Evolutionary conservation across 2,113 vertebrate species (phyloP).

Genomic region (Cheilinus undulatus): DNA sequence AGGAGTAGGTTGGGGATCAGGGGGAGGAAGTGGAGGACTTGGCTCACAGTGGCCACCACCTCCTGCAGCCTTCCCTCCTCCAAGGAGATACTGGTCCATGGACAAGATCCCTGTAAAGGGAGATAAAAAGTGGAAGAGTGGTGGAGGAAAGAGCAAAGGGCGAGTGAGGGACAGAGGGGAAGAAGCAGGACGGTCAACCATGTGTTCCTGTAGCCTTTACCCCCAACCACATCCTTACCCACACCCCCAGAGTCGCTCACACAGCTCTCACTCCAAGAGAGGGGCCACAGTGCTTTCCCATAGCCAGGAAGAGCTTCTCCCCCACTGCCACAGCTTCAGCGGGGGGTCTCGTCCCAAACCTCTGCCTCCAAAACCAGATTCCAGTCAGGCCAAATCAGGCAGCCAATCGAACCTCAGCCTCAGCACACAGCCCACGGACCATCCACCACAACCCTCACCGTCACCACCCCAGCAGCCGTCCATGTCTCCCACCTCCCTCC

Average conservation of each 20-base stretch:
- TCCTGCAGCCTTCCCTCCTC: slow-evolving; percentile 85
- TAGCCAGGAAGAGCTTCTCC: slow-evolving; percentile 90
- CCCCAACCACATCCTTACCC: slow-evolving; percentile 85
- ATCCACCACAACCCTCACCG: slow-evolving; percentile 78
- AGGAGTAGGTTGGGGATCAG: slow-evolving; percentile 83
- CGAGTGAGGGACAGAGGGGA: slow-evolving; percentile 78
- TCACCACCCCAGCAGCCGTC: slow-evolving; percentile 80
- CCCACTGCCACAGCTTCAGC: slow-evolving; percentile 87
- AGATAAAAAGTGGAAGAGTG: slow-evolving; percentile 86
- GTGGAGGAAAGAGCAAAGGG: slow-evolving; percentile 81
- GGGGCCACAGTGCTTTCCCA: slow-evolving; percentile 79
- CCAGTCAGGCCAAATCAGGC: slow-evolving; percentile 87
- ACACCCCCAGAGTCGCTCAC: slow-evolving; percentile 80
- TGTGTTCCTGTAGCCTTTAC: slow-evolving; percentile 86
- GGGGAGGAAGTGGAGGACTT: slow-evolving; percentile 83
- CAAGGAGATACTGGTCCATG: slow-evolving; percentile 91
- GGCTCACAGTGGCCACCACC: slow-evolving; percentile 83
- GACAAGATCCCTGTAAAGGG: slow-evolving; percentile 92
- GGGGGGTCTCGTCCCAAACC: slow-evolving; percentile 81
- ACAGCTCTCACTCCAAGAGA: slow-evolving; percentile 76
- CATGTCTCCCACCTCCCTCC: slow-evolving; percentile 81
- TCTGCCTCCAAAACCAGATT: slow-evolving; percentile 81
- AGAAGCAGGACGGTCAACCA: slow-evolving; percentile 78
- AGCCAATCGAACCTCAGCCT: slow-evolving; percentile 94
- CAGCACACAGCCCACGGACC: slow-evolving; percentile 86